Evolutionary conservation across 2,113 vertebrate genomes (phyloP).

Genomic region (Xiphophorus maculatus): DNA sequence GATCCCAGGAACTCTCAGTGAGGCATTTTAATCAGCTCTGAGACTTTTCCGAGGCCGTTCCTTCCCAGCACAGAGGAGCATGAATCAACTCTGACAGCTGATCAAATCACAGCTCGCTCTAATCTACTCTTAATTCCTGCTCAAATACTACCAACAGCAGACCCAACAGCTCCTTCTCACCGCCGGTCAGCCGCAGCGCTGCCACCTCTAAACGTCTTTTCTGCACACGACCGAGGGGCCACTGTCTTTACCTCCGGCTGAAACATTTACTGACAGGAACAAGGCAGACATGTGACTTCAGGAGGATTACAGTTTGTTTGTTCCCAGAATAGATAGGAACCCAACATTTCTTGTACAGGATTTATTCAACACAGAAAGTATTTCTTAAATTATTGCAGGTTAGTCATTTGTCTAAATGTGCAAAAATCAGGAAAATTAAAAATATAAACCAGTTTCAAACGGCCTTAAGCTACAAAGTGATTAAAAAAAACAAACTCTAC

Average conservation of each 20-base stretch:
- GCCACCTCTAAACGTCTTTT: not conserved
- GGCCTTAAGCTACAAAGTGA: not conserved
- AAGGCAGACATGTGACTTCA: not conserved
- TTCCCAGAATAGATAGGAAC: not conserved
- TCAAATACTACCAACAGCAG: not conserved
- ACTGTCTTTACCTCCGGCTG: too few species aligned
- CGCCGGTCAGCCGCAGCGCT: slow-evolving; percentile 11
- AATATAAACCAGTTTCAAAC: not conserved
- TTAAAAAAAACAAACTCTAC: not conserved
- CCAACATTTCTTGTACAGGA: not conserved
- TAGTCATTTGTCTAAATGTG: not conserved
- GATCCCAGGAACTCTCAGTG: not conserved
- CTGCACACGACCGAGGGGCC: too few species aligned
- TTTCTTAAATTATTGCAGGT: not conserved
- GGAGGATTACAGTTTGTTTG: too few species aligned
- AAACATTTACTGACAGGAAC: too few species aligned
- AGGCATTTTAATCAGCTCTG: not conserved
- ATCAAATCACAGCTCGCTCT: slow-evolving; percentile 55
- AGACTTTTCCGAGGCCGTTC: slow-evolving; percentile 9
- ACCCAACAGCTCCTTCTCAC: slow-evolving; percentile 51
- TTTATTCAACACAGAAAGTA: too few species aligned
- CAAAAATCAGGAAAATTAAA: not conserved
- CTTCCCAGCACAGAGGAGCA: slow-evolving; percentile 15
- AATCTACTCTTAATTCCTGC: slow-evolving; percentile 71
- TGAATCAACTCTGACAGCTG: slow-evolving; percentile 51